Conservation (phyloP, 1,140 invertebrate species). For the Araneus ventricosus region DNA sequence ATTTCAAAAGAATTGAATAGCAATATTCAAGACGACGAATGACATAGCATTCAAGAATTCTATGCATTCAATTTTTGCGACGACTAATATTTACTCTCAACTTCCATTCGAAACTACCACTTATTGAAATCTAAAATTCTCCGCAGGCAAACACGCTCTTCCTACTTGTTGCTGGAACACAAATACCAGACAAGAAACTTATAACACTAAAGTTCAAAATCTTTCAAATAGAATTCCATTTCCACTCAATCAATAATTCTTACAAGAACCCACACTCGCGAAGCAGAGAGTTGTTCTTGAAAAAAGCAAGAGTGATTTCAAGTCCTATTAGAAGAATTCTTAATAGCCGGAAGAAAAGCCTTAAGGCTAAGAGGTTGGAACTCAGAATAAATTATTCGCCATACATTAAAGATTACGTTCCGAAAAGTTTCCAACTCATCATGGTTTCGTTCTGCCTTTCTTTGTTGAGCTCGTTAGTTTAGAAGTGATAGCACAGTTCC, state of each 20-base stretch:
- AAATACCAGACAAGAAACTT: background rate
- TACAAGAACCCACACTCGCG: background rate
- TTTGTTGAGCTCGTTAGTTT: background rate
- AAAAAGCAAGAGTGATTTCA: constrained; percentile 28
- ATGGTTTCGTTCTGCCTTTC: background rate
- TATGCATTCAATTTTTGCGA: too few relatives aligned
- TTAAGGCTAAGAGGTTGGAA: background rate
- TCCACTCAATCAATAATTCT: background rate
- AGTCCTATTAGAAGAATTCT: constrained; percentile 43
- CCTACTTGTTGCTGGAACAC: background rate
- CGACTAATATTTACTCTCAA: background rate
- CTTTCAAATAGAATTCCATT: constrained; percentile 18
- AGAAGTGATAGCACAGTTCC: background rate
- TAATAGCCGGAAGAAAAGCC: background rate
- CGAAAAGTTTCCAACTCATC: background rate
- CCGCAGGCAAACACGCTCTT: background rate
- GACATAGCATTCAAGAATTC: too few relatives aligned
- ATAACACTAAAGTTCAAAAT: background rate
- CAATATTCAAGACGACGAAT: background rate
- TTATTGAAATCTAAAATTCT: background rate
- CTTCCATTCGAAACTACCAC: background rate
- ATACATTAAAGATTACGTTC: constrained; percentile 41
- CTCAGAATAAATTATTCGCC: background rate
- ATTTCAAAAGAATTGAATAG: background rate
- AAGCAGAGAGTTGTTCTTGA: background rate